Base-by-base conservation (phyloP, 2,113 vertebrate species). In the Acrocephalus kingi region DNA sequence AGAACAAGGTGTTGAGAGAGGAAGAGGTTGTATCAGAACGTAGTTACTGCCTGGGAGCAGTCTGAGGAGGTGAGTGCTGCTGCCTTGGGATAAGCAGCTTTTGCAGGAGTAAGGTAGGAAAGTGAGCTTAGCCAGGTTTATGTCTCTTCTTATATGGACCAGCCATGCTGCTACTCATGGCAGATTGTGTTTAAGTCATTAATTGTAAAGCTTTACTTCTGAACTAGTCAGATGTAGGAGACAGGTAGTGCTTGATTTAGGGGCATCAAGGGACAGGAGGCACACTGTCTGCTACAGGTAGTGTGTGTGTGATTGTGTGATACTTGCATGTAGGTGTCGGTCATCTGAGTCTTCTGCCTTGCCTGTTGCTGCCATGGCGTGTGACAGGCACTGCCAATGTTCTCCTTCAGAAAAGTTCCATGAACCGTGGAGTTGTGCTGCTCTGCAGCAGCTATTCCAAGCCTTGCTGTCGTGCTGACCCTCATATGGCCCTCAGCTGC, bases 11-110 rank as follows among this genome's bases (percentile, higher is more conserved):
- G 72, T 84, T 61, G 31, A n/a, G 67, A 87, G 87, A 58, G 25
- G 89, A 88, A 81, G 49, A 86, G 73, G 59, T 73, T 48, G 14
- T 48, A 35, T 31, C 37, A 77, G 69, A 71, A 73, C 4, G 33
- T 77, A 84, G 92, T 69, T 83, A 87, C 87, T 96, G 67, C 51
- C 77, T 95, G 90, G 97, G 93, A 94, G 96, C 92, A 97, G 94
- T 90, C 96, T 91, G 41, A 89, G 46, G 22, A 74, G 49, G 16
- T 48, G n/a, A 64, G 84, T 78, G 55, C 37, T 84, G 61, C 54
- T 90, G 39, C 61, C 25, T 39, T 83, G 67, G 54, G 37, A 64
- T 73, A 68, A 93, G 84, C 33, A 67, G 52, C 30, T 86, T 86
- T 45, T 27, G 22, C 2, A 0, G 39, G 35, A 76, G 9, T 72